Conservation (phyloP, 2,888 invertebrate genomes). For the Drosophila merina region DNA sequence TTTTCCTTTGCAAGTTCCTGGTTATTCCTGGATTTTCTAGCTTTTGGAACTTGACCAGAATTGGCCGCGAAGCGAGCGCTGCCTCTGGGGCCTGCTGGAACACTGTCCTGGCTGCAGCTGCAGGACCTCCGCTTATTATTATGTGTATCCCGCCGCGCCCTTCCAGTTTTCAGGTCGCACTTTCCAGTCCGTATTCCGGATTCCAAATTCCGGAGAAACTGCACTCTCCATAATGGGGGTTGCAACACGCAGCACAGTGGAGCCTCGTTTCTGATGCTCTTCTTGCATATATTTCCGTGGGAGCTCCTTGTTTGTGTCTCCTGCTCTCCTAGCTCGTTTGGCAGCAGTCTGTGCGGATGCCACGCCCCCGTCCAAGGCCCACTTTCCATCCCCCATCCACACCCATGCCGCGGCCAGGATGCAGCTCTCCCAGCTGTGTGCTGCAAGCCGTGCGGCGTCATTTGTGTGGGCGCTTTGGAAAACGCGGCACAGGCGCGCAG, state of each 20-base stretch:
- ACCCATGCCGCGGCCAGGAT: conserved; percentile 8
- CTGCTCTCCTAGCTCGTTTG: conserved; percentile 55
- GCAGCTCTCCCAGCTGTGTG: conserved; percentile 19
- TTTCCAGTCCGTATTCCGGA: conserved; percentile 19
- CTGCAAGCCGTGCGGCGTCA: conserved; percentile 27
- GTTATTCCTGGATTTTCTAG: background rate
- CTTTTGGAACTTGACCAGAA: conserved; percentile 7
- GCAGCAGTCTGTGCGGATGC: conserved; percentile 69
- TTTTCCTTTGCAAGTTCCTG: conserved; percentile 5
- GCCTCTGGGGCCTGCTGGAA: conserved; percentile 48
- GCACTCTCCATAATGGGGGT: conserved; percentile 36
- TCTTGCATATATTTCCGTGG: background rate
- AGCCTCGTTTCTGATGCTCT: background rate
- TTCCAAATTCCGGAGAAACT: conserved; percentile 13
- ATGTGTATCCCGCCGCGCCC: conserved; percentile 40
- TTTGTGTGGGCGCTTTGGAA: conserved; percentile 69
- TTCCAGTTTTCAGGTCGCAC: conserved; percentile 64
- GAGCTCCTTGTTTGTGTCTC: background rate
- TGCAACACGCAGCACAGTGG: conserved; percentile 28
- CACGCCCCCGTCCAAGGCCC: conserved; percentile 18
- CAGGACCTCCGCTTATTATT: conserved; percentile 21
- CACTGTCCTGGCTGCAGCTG: conserved; percentile 32
- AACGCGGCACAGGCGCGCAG: conserved; percentile 63
- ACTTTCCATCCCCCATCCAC: conserved; percentile 6
- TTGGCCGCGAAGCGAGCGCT: conserved; percentile 22